Conservation (phyloP, 2,113 vertebrate genomes). For the Ptychochromis oligacanthus region DNA sequence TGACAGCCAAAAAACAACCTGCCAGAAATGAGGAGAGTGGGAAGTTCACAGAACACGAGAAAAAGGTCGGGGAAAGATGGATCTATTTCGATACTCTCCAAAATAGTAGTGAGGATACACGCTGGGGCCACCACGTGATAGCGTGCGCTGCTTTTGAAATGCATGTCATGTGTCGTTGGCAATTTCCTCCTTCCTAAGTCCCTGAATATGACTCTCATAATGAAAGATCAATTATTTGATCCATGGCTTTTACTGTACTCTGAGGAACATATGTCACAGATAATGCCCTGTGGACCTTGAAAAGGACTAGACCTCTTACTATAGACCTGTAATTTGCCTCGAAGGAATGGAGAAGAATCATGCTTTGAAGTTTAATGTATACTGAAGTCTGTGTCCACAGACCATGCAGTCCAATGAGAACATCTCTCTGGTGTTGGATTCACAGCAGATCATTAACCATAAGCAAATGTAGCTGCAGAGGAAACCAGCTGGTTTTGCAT, state of each 20-base stretch:
- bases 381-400: background rate
- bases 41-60: constrained; percentile 37
- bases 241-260: constrained; percentile 34
- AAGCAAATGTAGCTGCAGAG: background rate
- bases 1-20: constrained; percentile 73
- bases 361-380: background rate
- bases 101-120: constrained; percentile 61
- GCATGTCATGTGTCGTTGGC: constrained; percentile 29
- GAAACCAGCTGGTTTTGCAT: background rate
- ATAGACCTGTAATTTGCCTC: background rate
- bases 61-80: constrained; percentile 14
- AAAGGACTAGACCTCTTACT: background rate
- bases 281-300: constrained; percentile 28
- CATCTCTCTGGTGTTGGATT: background rate
- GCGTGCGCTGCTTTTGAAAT: constrained; percentile 31
- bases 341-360: background rate
- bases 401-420: background rate
- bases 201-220: constrained; percentile 53
- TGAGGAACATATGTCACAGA: constrained; percentile 36
- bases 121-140: constrained; percentile 43
- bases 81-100: constrained; percentile 59
- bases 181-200: constrained; percentile 65
- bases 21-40: constrained; percentile 43
- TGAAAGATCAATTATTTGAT: constrained; percentile 66
- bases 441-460: constrained; percentile 27